Base-by-base conservation (phyloP, 2,888 invertebrate genomes). In the Achlya flavicornis region DNA sequence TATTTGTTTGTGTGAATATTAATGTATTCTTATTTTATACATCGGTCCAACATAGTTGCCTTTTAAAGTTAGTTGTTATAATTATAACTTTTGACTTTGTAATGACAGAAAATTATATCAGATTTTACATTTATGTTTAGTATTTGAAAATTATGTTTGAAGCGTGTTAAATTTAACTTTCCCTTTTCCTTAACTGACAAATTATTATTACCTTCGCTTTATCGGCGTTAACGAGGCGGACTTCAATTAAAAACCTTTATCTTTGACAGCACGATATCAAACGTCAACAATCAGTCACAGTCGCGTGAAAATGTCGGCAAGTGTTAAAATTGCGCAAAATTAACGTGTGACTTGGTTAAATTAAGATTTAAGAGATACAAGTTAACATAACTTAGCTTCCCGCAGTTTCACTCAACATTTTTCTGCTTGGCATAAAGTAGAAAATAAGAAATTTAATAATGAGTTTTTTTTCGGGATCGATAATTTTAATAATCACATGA, bases 201-300 rank as follows among this genome's bases (percentile, higher is more conserved):
- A 48, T 16, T 48, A 48, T 16, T 48, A 53, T 53, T 53, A 53
- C 53, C 19, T 53, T 53, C 19, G 53, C 53, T n/a, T 16, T 53
- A 53, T 19, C 53, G 3, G 48, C 16, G 19, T 53, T 53, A 53
- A 53, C 19, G 19, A 53, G 53, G 53, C 19, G 10, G 3, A 53
- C 10, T 53, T 53, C 19, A 53, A 53, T 53, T 53, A 53, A 53
- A 19, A 53, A 53, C 53, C 53, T 19, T 53, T 53, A 53, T 53
- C 53, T 19, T 53, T 53, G 53, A 53, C 53, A 53, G 53, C 16
- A 19, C 53, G 53, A 53, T 53, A 53, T 53, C 53, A 53, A 53
- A 53, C 53, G 53, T 53, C 53, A 53, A 53, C 53, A 53, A 53
- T 53, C 53, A 19, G 53, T 53, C 53, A 53, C 53, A 53, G 19